These are phyloP conservation scores for Prosopocoilus inquinatus DNA, from an alignment of 2,888 invertebrate genomes.

Conservation along the genomic window DNA sequence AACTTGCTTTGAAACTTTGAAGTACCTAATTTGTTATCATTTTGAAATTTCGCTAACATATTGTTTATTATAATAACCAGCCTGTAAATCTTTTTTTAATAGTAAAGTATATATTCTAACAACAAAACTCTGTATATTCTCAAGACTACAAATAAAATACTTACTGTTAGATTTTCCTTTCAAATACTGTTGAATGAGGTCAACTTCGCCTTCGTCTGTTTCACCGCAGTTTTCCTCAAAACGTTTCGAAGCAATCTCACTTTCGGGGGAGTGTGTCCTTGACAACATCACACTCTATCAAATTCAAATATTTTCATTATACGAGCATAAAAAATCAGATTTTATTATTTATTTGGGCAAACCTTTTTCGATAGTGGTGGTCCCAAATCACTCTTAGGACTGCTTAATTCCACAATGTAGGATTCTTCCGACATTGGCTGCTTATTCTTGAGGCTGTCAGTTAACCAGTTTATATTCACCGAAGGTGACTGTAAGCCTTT, in stretches of 20 bases:
- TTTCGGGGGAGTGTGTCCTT: constrained; percentile 31
- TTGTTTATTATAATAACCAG: too few species aligned
- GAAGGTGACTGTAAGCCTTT: constrained; percentile 48
- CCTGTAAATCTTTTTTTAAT: too few species aligned
- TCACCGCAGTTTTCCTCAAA: constrained; percentile 10
- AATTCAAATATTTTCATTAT: neutral
- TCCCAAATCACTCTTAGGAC: constrained; percentile 18
- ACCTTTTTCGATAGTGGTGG: constrained; percentile 65
- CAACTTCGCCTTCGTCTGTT: constrained; percentile 31
- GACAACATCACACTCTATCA: constrained; percentile 44
- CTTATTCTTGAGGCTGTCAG: constrained; percentile 66
- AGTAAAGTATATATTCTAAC: too few species aligned
- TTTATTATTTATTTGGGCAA: neutral
- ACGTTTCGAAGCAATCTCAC: constrained; percentile 21
- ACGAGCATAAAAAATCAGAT: neutral
- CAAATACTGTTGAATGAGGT: constrained; percentile 40
- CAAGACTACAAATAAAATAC: too few species aligned
- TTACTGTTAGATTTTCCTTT: constrained; percentile 24
- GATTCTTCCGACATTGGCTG: constrained; percentile 58
- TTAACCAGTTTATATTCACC: constrained; percentile 72
- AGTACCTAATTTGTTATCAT: too few species aligned
- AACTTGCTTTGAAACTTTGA: too few species aligned
- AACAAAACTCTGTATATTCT: too few species aligned
- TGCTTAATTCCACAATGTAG: constrained; percentile 35
- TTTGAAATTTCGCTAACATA: too few species aligned